phyloP scores from a whole-genome alignment of 2,113 vertebrate genomes.

The Pteropus alecto region DNA sequence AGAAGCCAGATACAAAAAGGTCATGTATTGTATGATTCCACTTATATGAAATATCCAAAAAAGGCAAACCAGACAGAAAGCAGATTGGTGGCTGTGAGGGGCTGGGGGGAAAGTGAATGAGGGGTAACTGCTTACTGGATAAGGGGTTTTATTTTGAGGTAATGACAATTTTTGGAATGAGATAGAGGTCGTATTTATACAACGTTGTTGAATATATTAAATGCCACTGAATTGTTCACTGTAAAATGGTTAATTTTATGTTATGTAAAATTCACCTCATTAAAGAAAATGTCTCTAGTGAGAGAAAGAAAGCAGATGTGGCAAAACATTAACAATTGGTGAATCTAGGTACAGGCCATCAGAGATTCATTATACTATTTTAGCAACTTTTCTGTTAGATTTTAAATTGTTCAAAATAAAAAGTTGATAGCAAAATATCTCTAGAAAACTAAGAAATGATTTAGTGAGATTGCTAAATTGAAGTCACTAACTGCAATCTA shows the following conservation, averaged over 20 bases:
- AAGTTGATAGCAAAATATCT: not conserved
- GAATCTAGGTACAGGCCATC: not conserved
- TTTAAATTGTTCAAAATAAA: not conserved
- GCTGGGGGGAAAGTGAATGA: not conserved
- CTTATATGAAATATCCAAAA: slow-evolving; percentile 11
- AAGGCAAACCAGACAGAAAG: not conserved
- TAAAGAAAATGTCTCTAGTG: not conserved
- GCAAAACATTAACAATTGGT: not conserved
- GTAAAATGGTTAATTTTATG: slow-evolving; percentile 13
- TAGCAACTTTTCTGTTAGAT: not conserved
- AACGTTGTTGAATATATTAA: not conserved
- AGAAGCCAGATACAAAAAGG: not conserved
- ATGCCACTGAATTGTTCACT: not conserved
- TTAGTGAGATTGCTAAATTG: not conserved
- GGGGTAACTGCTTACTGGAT: not conserved
- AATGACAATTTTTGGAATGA: slow-evolving; percentile 15
- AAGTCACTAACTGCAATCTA: not conserved
- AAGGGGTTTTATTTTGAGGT: not conserved
- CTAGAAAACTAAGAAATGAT: not conserved
- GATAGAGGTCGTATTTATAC: not conserved
- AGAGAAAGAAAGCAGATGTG: not conserved
- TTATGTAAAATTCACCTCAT: not conserved
- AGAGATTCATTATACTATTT: not conserved
- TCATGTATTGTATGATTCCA: not conserved
- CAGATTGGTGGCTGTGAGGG: not conserved